phyloP scores from a whole-genome alignment of 2,797 vertebrate genomes.

The Megalops cyprinoides region DNA sequence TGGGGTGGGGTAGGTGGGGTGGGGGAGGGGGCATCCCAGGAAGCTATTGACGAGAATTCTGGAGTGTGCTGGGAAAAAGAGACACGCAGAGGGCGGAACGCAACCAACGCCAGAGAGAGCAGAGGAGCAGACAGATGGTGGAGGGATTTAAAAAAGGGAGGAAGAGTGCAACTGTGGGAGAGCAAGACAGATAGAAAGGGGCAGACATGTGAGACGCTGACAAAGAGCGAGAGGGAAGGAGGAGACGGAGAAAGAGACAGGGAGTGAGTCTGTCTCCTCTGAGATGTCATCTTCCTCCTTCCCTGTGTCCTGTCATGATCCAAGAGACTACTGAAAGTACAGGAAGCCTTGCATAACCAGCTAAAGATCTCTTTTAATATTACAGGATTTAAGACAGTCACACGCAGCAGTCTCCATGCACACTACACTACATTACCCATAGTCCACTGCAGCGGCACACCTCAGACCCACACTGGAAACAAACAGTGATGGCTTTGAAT shows the following conservation, averaged over 20 bases:
- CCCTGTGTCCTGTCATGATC: too few species aligned
- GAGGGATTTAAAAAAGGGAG: neutral
- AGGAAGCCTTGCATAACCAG: too few species aligned
- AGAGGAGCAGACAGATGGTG: neutral
- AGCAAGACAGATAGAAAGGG: neutral
- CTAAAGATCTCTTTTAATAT: too few species aligned
- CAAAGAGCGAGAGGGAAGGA: neutral
- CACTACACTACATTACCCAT: neutral
- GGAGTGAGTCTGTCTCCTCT: too few species aligned
- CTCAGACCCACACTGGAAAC: too few species aligned
- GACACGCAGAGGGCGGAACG: neutral
- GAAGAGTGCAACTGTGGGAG: neutral
- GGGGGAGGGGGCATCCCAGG: conserved; percentile 27
- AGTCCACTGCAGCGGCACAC: too few species aligned
- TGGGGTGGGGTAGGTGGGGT: neutral
- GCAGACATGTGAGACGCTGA: conserved; percentile 1
- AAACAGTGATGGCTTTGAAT: too few species aligned
- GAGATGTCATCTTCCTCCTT: too few species aligned
- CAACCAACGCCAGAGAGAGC: conserved; percentile 13
- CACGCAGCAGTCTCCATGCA: neutral
- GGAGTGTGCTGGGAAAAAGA: neutral
- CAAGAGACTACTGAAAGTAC: neutral
- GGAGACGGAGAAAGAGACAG: too few species aligned
- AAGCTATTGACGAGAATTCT: neutral
- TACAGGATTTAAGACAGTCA: neutral